Base-by-base conservation (phyloP, 1,140 invertebrate genomes). In the Trigoniulus corallinus region DNA sequence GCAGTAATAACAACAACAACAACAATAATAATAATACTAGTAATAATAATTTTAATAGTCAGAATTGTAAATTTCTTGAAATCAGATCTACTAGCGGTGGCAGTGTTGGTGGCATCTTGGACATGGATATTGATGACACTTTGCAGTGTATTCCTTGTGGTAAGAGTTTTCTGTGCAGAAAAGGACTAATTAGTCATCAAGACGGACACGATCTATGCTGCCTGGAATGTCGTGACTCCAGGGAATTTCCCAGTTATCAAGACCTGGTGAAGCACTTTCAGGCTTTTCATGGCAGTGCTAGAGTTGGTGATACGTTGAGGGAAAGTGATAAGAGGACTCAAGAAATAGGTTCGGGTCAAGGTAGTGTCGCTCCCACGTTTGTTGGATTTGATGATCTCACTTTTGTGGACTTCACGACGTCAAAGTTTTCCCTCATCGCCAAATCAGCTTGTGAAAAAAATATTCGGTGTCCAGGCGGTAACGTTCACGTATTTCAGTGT, bases 371-470 rank as follows among this genome's bases (percentile, higher is more conserved):
- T n/a, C n/a, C n/a, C n/a, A n/a, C n/a, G n/a, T n/a, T n/a, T n/a
- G n/a, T 15, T 7, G 29, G 29, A 7, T 34, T 34, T 34, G 71
- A 78, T 47, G 81, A 87, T 63, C 64, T 84, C n/a, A 78, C 74
- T 2, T 84, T 82, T 60, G 74, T 82, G 1, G 82, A 87, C 59
- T 88, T 86, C 58, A 80, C 82, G 0, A 77, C 74, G 24, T 71
- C 74, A 42, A 87, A 87, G 61, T 86, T 84, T 59, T 74, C 83
- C 0, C 68, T 81, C 29, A 84, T 87, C 43, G 79, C 82, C 0
- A 74, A 79, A 51, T 72, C 74, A 10, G 72, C 77, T 39, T 84
- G 81, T 64, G 83, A 86, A 58, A 68, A 77, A 41, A 78, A 75
- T 48, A 52, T 77, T 1, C 78, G 82, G 51, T 70, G 74, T 52